Evolutionary conservation across 2,888 invertebrate species (phyloP).

Genomic region (Lasioglossum oenotherae): DNA sequence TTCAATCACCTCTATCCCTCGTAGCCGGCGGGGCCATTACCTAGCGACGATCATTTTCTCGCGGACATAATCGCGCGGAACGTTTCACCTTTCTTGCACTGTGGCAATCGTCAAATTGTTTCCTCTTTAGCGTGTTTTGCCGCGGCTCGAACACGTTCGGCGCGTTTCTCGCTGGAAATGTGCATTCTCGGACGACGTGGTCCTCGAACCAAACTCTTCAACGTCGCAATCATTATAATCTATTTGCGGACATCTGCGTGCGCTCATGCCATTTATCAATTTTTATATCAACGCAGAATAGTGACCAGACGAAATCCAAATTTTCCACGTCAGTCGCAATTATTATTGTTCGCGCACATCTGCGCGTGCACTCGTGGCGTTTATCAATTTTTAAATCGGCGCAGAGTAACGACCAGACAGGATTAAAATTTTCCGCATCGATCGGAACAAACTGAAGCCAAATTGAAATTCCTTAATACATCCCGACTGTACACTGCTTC

Average conservation of each 20-base stretch:
- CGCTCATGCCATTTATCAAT: neutral
- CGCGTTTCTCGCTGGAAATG: neutral
- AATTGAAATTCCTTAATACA: neutral
- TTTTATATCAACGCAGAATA: neutral
- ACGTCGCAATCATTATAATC: neutral
- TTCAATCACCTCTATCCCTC: constrained; percentile 1
- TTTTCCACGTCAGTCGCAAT: neutral
- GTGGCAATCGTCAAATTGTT: constrained; percentile 7
- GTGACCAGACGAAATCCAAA: neutral
- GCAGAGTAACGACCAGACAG: neutral
- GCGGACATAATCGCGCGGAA: neutral
- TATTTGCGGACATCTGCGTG: neutral
- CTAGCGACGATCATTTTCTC: constrained; percentile 3
- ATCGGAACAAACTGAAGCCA: neutral
- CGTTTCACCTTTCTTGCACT: constrained; percentile 9
- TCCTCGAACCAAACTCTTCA: neutral
- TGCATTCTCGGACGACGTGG: neutral
- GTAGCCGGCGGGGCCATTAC: neutral
- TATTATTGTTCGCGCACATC: neutral
- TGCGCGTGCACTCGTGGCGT: neutral
- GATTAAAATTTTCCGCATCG: neutral
- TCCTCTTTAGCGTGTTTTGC: neutral
- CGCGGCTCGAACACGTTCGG: neutral
- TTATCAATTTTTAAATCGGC: neutral
- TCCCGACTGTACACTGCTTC: neutral